Base-by-base conservation (phyloP, 2,797 vertebrate species). In the Anabas testudineus region DNA sequence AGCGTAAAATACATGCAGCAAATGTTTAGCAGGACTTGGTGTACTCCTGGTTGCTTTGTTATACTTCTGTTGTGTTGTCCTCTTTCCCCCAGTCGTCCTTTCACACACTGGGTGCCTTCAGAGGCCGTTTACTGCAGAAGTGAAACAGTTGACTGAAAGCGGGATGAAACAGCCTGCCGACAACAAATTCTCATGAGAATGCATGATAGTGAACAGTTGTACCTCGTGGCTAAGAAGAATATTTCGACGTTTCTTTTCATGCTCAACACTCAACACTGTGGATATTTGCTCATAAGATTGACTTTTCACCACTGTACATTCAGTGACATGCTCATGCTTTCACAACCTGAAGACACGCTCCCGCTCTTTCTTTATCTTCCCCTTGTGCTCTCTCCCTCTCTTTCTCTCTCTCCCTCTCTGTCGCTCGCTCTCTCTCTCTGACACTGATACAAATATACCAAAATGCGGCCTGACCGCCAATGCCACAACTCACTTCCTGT, bases 401-500 rank as follows among this genome's bases (percentile, higher is more conserved):
- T 46, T 42, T 69, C 28, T 69, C 43, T 64, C n/a, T 62, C 32
- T 42, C 41, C 68, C 53, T 66, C 21, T 45, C 61, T 56, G 19
- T 55, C 72, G 37, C 41, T 66, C 57, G 60, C 56, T 61, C 47
- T 70, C 15, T 55, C 46, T 76, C 73, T 87, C 76, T 32, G 86
- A 78, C 78, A 72, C 75, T 88, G 90, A 92, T 87, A 92, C 87
- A 91, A 90, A 91, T 90, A 92, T 78, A 91, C 82, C 66, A 78
- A 74, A 91, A 80, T 91, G 85, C 57, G 90, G 92, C 92, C 84
- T 88, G 87, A 89, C 92, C 92, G 80, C 92, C 47, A 72, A 88
- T 90, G 89, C 93, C 94, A 92, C 94, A 94, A 93, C 93, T 89
- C 88, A 93, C 93, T 95, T 95, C 94, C 94, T 94, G 93, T 91